Base-by-base conservation (phyloP, 1,140 invertebrate genomes). In the Zaprionus gabonicus region DNA sequence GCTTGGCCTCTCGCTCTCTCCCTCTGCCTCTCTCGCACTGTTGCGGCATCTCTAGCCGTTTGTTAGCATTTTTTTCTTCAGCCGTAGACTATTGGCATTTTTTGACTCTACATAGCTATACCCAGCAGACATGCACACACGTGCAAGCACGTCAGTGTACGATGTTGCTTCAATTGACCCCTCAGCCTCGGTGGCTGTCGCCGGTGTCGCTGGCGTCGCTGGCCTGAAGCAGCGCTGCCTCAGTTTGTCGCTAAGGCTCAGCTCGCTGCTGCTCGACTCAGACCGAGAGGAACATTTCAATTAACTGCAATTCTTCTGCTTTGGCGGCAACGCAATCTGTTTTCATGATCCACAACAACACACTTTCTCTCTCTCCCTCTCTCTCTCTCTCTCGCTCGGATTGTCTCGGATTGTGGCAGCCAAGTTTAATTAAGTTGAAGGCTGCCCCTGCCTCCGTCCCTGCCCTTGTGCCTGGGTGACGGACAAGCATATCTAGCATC, bases 301-400 rank as follows among this genome's bases (percentile, higher is more conserved):
- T 92, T 92, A 92, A 92, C 81, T 92, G 91, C 91, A 91, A 88
- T 88, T 91, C 82, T 84, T 91, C 53, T 80, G 78, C 76, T 81
- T 71, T 68, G 71, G 57, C 12, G 36, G 57, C 70, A 58, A 68
- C 73, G 74, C 82, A 86, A 86, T 82, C 79, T 79, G 78, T 86
- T 85, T 81, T 81, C 80, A 76, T 85, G 82, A 88, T 84, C 79
- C 81, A 83, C 81, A 56, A 34, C 31, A 34, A 34, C 81, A 51
- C 41, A 7, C 0, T 7, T 1, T 0, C 15, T 15, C 38, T 41
- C 38, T 41, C 38, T 0, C 13, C 6, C 41, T 17, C 41, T 17
- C 15, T 41, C 15, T 44, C 41, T 17, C 41, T 44, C n/a, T 44
- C 6, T 3, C 41, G 2, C 5, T 68, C 34, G 53, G 63, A 41